These are phyloP conservation scores for Uromys caudimaculatus DNA, from an alignment of 2,797 vertebrate genomes.

Conservation along the genomic window DNA sequence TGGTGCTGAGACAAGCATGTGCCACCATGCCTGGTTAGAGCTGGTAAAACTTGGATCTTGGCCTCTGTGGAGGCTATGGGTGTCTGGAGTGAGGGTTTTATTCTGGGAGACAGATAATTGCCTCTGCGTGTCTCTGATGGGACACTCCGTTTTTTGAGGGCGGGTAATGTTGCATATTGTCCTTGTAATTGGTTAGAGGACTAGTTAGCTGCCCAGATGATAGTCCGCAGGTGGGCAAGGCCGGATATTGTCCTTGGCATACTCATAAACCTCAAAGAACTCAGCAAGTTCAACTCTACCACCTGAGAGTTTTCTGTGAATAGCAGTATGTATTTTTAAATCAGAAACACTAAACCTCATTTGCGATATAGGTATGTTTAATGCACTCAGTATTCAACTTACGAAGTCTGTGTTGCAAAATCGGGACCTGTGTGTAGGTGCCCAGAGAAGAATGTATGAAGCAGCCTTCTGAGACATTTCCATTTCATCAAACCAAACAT, in stretches of 20 bases:
- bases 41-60: constrained; percentile 48
- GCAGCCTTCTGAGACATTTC: not conserved
- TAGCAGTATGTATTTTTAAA: not conserved
- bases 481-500: not conserved
- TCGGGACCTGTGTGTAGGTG: not conserved
- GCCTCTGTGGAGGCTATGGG: not conserved
- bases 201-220: not conserved
- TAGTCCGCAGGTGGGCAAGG: not conserved
- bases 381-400: constrained; percentile 51
- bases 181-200: not conserved
- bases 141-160: not conserved
- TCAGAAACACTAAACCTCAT: constrained; percentile 21
- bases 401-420: not conserved
- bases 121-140: not conserved
- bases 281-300: constrained; percentile 13
- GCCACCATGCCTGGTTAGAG: not conserved
- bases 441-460: not conserved
- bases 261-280: not conserved
- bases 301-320: constrained; percentile 37
- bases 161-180: not conserved
- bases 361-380: constrained; percentile 28
- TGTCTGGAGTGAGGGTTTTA: not conserved
- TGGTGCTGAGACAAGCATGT: not conserved
- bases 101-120: constrained; percentile 28
- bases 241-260: not conserved